Percentiles rank a stretch among this genome's conserved stretches.
These are phyloP conservation scores for Phaethornis superciliosus DNA, from an alignment of 2,113 vertebrate species.

Conservation along the genomic window DNA sequence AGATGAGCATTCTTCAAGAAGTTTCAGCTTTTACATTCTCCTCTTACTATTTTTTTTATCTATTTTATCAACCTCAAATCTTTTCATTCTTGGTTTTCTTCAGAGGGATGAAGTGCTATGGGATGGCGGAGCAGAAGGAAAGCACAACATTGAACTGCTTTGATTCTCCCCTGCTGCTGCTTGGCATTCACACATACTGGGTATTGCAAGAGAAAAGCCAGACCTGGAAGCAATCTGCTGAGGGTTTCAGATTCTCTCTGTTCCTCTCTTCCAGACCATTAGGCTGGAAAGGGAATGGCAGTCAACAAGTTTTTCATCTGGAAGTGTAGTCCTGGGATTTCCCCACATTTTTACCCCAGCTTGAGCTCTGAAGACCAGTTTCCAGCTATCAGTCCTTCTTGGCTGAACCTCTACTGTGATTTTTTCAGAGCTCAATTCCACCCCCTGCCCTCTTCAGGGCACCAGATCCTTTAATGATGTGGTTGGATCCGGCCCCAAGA, in stretches of 20 bases:
- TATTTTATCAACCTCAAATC: background rate
- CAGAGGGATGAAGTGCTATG: background rate
- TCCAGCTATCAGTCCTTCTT: background rate
- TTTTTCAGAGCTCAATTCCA: constrained; percentile 4
- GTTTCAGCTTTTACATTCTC: background rate
- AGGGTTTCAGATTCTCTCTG: constrained; percentile 58
- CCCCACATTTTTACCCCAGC: background rate
- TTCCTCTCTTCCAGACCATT: constrained; percentile 57
- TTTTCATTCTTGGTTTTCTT: constrained; percentile 17
- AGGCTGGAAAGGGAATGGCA: constrained; percentile 41
- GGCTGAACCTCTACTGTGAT: background rate
- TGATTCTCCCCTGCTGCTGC: constrained; percentile 58
- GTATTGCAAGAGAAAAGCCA: constrained; percentile 35
- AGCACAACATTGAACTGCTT: background rate
- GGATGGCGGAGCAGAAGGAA: constrained; percentile 23
- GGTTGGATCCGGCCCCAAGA: background rate
- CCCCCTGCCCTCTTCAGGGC: background rate
- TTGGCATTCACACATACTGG: constrained; percentile 25
- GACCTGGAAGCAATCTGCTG: constrained; percentile 61
- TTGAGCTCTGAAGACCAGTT: background rate
- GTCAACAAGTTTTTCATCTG: constrained; percentile 48
- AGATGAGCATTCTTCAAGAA: background rate
- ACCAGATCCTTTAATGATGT: background rate
- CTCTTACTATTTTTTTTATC: background rate
- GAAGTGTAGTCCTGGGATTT: constrained; percentile 43